Evolutionary conservation across 1,140 invertebrate genomes (phyloP).

Genomic region (Luehdorfia chinensis): DNA sequence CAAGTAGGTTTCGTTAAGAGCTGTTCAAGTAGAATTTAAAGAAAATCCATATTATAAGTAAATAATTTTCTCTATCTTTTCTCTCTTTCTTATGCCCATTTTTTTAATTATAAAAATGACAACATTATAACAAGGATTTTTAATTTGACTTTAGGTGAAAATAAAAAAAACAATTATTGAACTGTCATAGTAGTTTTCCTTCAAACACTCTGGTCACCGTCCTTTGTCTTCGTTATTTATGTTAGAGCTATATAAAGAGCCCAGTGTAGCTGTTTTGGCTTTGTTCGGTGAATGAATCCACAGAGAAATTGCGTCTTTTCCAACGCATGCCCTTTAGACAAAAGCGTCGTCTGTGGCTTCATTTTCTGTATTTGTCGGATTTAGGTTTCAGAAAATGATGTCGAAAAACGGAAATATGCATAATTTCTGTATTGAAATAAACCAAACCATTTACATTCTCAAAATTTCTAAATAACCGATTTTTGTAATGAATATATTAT

Average conservation of each 20-base stretch:
- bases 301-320: slow-evolving; percentile 9
- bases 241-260: slow-evolving; percentile 10
- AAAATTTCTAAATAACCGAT: too few relatives aligned
- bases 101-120: too few relatives aligned
- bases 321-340: slow-evolving; percentile 8
- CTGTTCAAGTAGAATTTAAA: too few relatives aligned
- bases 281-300: slow-evolving; percentile 10
- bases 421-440: neutral
- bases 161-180: neutral
- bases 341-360: slow-evolving; percentile 8
- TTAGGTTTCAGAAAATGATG: neutral
- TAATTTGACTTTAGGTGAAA: too few relatives aligned
- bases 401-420: neutral
- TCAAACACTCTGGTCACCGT: slow-evolving; percentile 6
- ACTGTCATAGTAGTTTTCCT: slow-evolving; percentile 3
- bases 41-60: too few relatives aligned
- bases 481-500: too few relatives aligned
- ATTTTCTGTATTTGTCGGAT: slow-evolving; percentile 1
- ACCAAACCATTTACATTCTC: too few relatives aligned
- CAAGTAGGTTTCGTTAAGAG: too few relatives aligned
- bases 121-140: too few relatives aligned
- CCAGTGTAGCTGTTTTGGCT: slow-evolving; percentile 5
- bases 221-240: slow-evolving; percentile 12
- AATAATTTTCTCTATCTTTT: too few relatives aligned
- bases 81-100: too few relatives aligned